phyloP scores from a whole-genome alignment of 2,888 invertebrate genomes.

The Folsomia candida region DNA sequence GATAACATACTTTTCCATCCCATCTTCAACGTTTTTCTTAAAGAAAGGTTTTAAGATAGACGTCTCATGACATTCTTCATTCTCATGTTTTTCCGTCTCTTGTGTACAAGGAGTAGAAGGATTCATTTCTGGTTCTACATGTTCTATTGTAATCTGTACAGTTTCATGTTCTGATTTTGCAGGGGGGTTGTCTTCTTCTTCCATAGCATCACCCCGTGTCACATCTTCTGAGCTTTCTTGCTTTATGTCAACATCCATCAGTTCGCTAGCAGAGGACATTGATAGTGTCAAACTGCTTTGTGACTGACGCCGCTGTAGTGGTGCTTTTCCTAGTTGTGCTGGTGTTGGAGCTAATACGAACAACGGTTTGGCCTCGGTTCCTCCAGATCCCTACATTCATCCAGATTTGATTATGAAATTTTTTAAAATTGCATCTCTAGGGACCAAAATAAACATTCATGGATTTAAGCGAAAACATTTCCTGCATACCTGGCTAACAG shows the following conservation, averaged over 20 bases:
- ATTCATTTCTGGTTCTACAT: neutral
- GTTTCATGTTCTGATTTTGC: neutral
- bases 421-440: no score
- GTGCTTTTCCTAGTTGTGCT: constrained; percentile 86
- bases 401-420: neutral
- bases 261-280: constrained; percentile 21
- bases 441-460: no score
- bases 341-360: constrained; percentile 90
- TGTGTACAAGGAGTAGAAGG: no score
- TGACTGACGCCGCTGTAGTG: constrained; percentile 80
- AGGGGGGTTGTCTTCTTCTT: constrained; percentile 10
- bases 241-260: neutral
- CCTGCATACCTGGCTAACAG: neutral
- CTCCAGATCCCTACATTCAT: neutral
- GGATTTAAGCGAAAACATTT: no score
- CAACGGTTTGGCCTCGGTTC: constrained; percentile 46
- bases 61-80: constrained; percentile 16
- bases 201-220: neutral
- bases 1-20: constrained; percentile 79
- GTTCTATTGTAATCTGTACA: neutral
- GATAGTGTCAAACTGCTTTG: constrained; percentile 62
- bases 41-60: constrained; percentile 67
- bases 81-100: constrained; percentile 18
- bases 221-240: constrained; percentile 1
- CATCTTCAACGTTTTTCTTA: constrained; percentile 85